Conservation (phyloP, 2,888 invertebrate species). For the Tetranychus truncatus region DNA sequence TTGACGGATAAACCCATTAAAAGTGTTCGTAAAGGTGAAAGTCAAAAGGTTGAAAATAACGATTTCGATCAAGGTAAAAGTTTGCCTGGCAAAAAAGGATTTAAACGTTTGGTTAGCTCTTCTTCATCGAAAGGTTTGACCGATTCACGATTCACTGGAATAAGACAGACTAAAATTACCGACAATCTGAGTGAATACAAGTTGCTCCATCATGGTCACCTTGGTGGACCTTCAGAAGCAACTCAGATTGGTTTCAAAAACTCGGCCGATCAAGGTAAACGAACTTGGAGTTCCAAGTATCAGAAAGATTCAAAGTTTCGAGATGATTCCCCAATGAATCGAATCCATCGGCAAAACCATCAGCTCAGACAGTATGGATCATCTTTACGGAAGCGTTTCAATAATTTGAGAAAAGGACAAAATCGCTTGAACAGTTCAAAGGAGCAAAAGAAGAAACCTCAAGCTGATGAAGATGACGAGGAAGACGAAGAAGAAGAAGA, state of each 20-base stretch:
- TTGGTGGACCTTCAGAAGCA: background rate
- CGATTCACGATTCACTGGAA: background rate
- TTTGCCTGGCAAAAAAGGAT: background rate
- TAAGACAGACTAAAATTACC: background rate
- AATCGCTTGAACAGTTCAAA: background rate
- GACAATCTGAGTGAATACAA: background rate
- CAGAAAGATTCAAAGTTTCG: background rate
- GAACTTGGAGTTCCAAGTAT: background rate
- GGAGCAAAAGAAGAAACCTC: background rate
- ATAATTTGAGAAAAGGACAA: background rate
- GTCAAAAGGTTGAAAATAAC: background rate
- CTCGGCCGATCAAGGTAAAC: background rate
- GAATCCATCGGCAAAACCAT: background rate
- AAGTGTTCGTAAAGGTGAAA: background rate
- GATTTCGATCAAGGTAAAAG: background rate
- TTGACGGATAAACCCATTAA: background rate
- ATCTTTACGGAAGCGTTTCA: background rate
- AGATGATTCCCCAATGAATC: background rate
- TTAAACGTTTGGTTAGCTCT: background rate
- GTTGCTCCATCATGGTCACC: background rate
- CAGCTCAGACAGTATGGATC: background rate
- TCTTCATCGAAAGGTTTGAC: background rate
- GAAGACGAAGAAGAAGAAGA: background rate
- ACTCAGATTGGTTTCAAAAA: background rate
- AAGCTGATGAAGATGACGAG: background rate